phyloP scores from a whole-genome alignment of 2,113 vertebrate species.

The Tachycineta bicolor region DNA sequence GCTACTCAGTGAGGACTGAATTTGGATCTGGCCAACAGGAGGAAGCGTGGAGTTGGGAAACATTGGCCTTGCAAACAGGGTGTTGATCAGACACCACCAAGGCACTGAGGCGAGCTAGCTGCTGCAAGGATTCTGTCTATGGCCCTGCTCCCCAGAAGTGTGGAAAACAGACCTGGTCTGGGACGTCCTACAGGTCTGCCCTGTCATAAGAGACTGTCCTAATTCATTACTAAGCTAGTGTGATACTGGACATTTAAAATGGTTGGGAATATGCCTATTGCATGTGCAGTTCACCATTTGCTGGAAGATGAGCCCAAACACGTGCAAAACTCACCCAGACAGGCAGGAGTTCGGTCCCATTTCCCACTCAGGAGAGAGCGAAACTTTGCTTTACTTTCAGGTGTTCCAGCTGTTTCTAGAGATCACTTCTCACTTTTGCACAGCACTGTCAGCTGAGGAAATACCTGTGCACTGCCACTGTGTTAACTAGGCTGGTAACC shows the following conservation, averaged over 20 bases:
- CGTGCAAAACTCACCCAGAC: not conserved
- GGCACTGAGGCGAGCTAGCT: not conserved
- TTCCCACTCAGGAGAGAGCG: not conserved
- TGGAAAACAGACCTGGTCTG: not conserved
- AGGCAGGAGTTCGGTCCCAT: not conserved
- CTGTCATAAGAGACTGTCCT: not conserved
- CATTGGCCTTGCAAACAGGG: not conserved
- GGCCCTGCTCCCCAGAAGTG: not conserved
- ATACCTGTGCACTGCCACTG: not conserved
- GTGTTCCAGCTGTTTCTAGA: not conserved
- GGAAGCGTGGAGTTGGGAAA: not conserved
- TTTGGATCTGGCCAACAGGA: not conserved
- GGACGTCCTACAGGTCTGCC: not conserved
- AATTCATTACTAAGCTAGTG: not conserved
- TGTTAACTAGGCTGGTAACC: not conserved
- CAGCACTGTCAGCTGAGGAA: not conserved
- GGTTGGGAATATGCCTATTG: not conserved
- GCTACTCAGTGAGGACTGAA: not conserved
- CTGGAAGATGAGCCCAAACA: not conserved
- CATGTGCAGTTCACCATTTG: not conserved
- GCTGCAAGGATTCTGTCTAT: not conserved
- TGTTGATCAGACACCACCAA: fast-evolving
- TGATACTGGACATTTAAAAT: not conserved
- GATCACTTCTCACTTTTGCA: not conserved
- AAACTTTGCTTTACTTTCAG: not conserved